A percentile compares a stretch with the other conserved stretches of the same genome.
Evolutionary conservation across 37 sponge, comb jelly and placozoan species (phyloP).

Genomic region (Hexactinellida sp.): DNA sequence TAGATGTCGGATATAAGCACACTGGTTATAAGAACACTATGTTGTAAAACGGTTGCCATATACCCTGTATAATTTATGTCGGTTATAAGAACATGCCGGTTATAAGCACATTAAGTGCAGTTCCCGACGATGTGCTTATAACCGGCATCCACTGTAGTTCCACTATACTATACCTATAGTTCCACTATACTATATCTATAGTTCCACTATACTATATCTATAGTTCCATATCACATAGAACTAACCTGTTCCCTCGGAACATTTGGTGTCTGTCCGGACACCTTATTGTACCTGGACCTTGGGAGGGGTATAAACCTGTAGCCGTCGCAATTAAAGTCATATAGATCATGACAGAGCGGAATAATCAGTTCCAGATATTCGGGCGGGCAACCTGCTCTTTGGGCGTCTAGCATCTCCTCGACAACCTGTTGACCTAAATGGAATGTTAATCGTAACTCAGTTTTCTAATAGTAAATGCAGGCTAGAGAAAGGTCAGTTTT

Average conservation of each 20-base stretch:
- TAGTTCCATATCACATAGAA: neutral
- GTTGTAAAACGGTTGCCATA: too few relatives aligned
- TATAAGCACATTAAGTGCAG: too few relatives aligned
- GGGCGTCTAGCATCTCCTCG: conserved; percentile 81
- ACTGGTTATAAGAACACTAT: too few relatives aligned
- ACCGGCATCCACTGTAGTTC: too few relatives aligned
- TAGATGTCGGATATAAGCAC: too few relatives aligned
- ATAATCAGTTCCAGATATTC: conserved; percentile 76
- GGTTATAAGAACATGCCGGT: too few relatives aligned
- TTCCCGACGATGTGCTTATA: too few relatives aligned
- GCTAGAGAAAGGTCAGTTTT: neutral
- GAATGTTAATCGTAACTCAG: neutral
- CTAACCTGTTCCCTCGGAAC: conserved; percentile 68
- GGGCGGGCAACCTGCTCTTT: conserved; percentile 75
- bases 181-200: too few relatives aligned
- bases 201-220: neutral
- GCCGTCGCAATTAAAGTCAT: conserved; percentile 52
- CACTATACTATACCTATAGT: too few relatives aligned
- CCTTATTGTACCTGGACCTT: conserved; percentile 57
- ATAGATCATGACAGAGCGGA: conserved; percentile 65
- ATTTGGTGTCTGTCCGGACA: conserved; percentile 70
- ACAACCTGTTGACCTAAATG: conserved; percentile 82
- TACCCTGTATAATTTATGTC: too few relatives aligned
- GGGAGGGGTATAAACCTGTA: conserved; percentile 63
- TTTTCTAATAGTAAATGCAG: neutral